Conservation (phyloP, 2,113 vertebrate genomes). For the Hepsetus odoe region DNA sequence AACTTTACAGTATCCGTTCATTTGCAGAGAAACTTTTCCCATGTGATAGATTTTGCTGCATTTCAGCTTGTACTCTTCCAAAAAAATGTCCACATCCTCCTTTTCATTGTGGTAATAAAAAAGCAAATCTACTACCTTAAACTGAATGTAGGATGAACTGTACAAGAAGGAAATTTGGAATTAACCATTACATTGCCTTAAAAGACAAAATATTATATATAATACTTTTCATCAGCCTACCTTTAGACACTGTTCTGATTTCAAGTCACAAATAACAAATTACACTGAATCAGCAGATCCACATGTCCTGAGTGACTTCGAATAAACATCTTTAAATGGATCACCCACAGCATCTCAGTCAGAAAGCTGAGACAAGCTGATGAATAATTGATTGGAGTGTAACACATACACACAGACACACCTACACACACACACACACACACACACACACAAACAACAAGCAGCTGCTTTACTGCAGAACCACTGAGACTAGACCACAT, state of each 20-base stretch:
- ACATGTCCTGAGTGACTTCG: neutral
- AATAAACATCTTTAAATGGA: neutral
- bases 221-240: no score
- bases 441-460: neutral
- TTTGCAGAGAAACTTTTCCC: neutral
- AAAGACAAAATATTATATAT: no score
- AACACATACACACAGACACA: slow-evolving; percentile 8
- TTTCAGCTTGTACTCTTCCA: neutral
- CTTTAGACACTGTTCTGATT: no score
- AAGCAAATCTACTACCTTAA: no score
- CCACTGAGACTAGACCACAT: neutral
- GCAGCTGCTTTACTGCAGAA: neutral
- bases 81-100: neutral
- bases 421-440: neutral
- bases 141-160: no score
- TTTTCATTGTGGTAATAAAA: no score
- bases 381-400: slow-evolving; percentile 48
- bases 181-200: no score
- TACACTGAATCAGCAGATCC: neutral
- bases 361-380: slow-evolving; percentile 43
- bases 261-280: neutral
- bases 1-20: neutral
- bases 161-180: no score
- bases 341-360: slow-evolving; percentile 28
- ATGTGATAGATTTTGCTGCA: no score